These are phyloP conservation scores for Hermaeophaga mercurialis DNA, from an alignment of 2,888 invertebrate genomes.

Conservation along the genomic window DNA sequence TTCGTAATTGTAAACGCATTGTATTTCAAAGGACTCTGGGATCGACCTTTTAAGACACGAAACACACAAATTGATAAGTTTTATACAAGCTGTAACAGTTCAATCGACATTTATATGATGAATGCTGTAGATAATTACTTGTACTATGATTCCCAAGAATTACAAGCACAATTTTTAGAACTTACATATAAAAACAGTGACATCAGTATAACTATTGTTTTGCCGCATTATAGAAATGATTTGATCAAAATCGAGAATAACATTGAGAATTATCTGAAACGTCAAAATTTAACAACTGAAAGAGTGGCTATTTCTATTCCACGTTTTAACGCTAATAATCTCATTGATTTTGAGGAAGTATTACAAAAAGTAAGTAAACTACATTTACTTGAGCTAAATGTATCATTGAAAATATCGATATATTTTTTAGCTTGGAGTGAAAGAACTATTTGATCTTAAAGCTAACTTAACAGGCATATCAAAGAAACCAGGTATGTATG, in stretches of 20 bases:
- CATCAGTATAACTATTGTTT: slow-evolving; percentile 40
- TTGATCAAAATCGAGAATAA: slow-evolving; percentile 30
- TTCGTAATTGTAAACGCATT: slow-evolving; percentile 52
- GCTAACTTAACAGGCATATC: slow-evolving; percentile 49
- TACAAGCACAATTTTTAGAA: slow-evolving; percentile 45
- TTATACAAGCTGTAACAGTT: background rate
- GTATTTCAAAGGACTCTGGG: slow-evolving; percentile 51
- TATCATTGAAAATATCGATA: too few species aligned
- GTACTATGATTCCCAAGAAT: background rate
- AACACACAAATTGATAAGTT: background rate
- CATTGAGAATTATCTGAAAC: slow-evolving; percentile 29
- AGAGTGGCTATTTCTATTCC: slow-evolving; percentile 29
- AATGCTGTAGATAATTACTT: background rate
- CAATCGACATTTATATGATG: background rate
- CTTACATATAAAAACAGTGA: slow-evolving; percentile 41
- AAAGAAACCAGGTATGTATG: slow-evolving; percentile 35
- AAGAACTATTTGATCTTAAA: slow-evolving; percentile 33
- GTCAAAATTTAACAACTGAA: background rate
- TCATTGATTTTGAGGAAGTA: background rate
- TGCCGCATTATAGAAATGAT: slow-evolving; percentile 41
- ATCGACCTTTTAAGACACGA: background rate
- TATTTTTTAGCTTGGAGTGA: slow-evolving; percentile 37
- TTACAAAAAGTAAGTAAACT: background rate
- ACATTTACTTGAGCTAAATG: too few species aligned
- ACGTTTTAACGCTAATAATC: background rate